phyloP scores from a whole-genome alignment of 35 echinoderm and acorn worm species.

The Amphiura filiformis region DNA sequence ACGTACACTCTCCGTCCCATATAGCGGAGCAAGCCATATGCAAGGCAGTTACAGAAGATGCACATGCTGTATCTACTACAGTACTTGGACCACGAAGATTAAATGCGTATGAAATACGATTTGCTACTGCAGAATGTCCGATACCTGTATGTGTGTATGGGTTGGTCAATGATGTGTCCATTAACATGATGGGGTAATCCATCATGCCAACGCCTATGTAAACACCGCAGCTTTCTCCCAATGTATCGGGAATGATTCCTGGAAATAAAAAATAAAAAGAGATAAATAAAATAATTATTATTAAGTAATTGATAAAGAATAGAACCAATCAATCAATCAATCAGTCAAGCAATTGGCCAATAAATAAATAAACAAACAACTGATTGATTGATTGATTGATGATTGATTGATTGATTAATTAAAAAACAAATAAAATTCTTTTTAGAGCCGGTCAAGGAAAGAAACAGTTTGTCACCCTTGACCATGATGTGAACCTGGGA shows the following conservation, averaged over 20 bases:
- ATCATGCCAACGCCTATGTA: slow-evolving; percentile 95
- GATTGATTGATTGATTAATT: too few species aligned
- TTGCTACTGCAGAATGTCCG: slow-evolving; percentile 80
- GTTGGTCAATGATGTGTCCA: slow-evolving; percentile 58
- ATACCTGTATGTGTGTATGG: slow-evolving; percentile 87
- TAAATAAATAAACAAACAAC: not conserved
- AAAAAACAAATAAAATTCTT: too few species aligned
- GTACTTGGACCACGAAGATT: slow-evolving; percentile 78
- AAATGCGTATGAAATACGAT: slow-evolving; percentile 91
- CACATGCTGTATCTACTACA: slow-evolving; percentile 86
- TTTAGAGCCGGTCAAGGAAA: too few species aligned
- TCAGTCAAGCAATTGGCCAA: too few species aligned
- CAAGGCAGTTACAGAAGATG: slow-evolving; percentile 78
- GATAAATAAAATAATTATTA: not conserved
- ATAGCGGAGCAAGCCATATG: slow-evolving; percentile 81
- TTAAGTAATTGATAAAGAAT: not conserved
- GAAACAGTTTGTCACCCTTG: too few species aligned
- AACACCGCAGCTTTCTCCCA: slow-evolving; percentile 73
- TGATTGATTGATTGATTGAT: too few species aligned
- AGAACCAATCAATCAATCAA: not conserved
- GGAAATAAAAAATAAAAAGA: slow-evolving; percentile 12
- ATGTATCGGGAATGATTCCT: slow-evolving; percentile 60
- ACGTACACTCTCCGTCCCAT: slow-evolving; percentile 72
- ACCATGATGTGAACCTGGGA: too few species aligned
- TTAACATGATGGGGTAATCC: slow-evolving; percentile 78